Conservation (phyloP, 2,888 invertebrate genomes). For the Hipparchia sbordonii region DNA sequence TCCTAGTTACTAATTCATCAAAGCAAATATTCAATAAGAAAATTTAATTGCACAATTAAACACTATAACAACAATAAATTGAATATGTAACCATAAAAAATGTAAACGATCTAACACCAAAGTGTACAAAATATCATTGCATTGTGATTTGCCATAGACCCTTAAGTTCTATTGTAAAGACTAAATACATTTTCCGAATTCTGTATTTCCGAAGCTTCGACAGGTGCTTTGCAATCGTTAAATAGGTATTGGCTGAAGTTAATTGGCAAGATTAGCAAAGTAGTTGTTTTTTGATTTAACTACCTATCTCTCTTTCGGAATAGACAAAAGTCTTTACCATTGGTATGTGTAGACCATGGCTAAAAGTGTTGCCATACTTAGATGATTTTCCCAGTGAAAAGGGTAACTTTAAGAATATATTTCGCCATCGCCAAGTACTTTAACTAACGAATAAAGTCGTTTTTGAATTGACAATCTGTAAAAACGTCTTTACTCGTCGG, state of each 20-base stretch:
- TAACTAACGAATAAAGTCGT: too few relatives aligned
- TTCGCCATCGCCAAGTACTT: too few relatives aligned
- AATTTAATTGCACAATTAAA: constrained; percentile 33
- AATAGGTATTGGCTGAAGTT: not conserved
- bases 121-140: constrained; percentile 55
- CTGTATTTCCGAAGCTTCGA: not conserved
- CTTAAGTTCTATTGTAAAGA: not conserved
- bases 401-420: not conserved
- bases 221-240: not conserved
- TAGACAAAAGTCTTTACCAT: too few relatives aligned
- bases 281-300: too few relatives aligned
- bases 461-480: too few relatives aligned
- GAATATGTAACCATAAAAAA: constrained; percentile 43
- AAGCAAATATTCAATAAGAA: constrained; percentile 24
- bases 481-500: too few relatives aligned
- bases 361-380: not conserved
- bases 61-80: constrained; percentile 28
- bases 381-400: not conserved
- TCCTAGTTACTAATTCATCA: not conserved
- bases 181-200: not conserved
- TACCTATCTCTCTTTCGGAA: too few relatives aligned
- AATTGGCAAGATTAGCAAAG: too few relatives aligned
- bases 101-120: constrained; percentile 52
- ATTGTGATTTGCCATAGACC: constrained; percentile 53
- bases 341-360: not conserved